These are phyloP conservation scores for Sminthopsis crassicaudata DNA, from an alignment of 2,113 vertebrate genomes.

Conservation along the genomic window DNA sequence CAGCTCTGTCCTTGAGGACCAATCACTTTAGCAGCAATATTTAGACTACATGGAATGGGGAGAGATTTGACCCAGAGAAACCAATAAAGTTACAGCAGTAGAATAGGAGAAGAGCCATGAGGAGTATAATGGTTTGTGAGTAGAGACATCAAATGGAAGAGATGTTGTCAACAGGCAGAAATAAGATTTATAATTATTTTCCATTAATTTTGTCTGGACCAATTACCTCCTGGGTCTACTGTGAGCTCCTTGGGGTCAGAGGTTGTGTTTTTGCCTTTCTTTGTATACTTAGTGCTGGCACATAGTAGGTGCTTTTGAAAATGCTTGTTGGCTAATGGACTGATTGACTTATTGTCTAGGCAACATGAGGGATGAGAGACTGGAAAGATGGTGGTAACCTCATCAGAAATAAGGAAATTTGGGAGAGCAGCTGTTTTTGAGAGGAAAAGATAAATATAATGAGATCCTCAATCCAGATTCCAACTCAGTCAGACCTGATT, in stretches of 20 bases:
- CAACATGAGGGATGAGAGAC: not conserved
- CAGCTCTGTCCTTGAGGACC: not conserved
- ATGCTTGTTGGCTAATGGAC: not conserved
- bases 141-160: not conserved
- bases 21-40: not conserved
- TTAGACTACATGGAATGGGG: not conserved
- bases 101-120: not conserved
- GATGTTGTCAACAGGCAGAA: not conserved
- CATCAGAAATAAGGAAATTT: not conserved
- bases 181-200: not conserved
- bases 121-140: not conserved
- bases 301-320: not conserved
- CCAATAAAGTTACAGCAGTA: not conserved
- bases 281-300: not conserved
- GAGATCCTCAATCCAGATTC: not conserved
- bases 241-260: not conserved
- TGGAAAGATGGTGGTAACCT: not conserved
- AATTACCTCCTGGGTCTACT: not conserved
- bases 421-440: not conserved
- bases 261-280: not conserved
- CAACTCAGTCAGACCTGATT: not conserved
- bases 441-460: not conserved
- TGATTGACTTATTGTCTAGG: not conserved
- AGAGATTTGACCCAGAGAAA: not conserved
- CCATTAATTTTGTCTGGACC: not conserved